phyloP scores from a whole-genome alignment of 2,888 invertebrate species.

The Tromatobia lineatoria region DNA sequence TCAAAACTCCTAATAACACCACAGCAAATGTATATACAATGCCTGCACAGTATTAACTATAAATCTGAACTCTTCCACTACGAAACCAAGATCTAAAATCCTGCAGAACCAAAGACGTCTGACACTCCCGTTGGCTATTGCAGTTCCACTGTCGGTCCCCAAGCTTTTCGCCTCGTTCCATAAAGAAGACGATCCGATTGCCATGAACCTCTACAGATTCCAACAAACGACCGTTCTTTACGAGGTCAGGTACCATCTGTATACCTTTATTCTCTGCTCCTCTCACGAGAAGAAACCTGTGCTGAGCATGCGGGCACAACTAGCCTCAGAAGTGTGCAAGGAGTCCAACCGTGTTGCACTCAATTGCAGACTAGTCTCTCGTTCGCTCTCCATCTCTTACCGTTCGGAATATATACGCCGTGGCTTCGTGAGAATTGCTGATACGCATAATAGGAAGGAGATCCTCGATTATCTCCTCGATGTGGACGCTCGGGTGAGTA shows the following conservation, averaged over 20 bases:
- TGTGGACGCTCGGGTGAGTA: conserved; percentile 14
- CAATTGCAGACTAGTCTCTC: conserved; percentile 18
- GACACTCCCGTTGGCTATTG: conserved; percentile 41
- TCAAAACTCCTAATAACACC: conserved; percentile 5
- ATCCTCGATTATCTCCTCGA: conserved; percentile 52
- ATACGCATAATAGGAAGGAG: conserved; percentile 57
- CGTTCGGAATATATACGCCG: conserved; percentile 15
- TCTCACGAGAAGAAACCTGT: conserved; percentile 40
- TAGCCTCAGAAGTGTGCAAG: conserved; percentile 4
- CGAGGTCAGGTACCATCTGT: conserved; percentile 64
- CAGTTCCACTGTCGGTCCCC: conserved; percentile 28
- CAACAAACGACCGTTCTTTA: conserved; percentile 72
- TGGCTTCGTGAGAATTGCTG: conserved; percentile 52
- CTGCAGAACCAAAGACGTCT: background rate
- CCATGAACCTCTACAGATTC: conserved; percentile 72
- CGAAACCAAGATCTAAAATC: conserved; percentile 8
- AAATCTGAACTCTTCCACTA: conserved; percentile 28
- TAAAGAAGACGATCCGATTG: conserved; percentile 70
- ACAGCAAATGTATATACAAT: conserved; percentile 4
- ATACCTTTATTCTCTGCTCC: conserved; percentile 33
- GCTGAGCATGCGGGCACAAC: conserved; percentile 9
- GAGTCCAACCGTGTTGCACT: conserved; percentile 11
- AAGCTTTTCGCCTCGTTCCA: conserved; percentile 48
- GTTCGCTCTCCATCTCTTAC: conserved; percentile 42
- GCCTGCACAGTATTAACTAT: conserved; percentile 30